Conservation (phyloP, 2,888 invertebrate species). For the Asteroscopus sphinx region DNA sequence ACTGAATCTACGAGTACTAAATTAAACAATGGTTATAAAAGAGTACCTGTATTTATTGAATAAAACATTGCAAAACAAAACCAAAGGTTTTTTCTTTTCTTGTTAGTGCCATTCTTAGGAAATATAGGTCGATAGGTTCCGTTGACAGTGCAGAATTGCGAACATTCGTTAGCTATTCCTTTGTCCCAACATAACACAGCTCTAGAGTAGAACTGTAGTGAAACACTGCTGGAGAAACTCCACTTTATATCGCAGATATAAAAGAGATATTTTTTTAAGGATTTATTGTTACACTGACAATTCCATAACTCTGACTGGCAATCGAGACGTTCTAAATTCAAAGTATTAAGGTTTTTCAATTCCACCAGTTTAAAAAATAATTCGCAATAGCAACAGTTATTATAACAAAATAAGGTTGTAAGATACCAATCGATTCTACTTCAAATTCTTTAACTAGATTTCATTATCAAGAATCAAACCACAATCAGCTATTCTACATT, state of each 20-base stretch:
- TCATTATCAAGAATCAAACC: too few relatives aligned
- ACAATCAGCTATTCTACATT: too few relatives aligned
- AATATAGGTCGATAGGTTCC: conserved; percentile 60
- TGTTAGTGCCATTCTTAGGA: conserved; percentile 43
- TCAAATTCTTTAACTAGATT: too few relatives aligned
- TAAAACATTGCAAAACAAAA: conserved; percentile 16
- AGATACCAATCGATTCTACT: too few relatives aligned
- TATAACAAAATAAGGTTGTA: too few relatives aligned
- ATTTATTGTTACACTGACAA: too few relatives aligned
- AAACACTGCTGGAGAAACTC: conserved; percentile 13
- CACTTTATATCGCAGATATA: not conserved
- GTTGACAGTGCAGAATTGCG: conserved; percentile 64
- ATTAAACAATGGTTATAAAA: not conserved
- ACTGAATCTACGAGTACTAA: not conserved
- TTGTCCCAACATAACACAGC: conserved; percentile 61
- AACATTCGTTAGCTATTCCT: conserved; percentile 74
- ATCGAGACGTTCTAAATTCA: too few relatives aligned
- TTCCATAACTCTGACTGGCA: too few relatives aligned
- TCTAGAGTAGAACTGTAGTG: conserved; percentile 19
- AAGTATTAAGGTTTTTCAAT: conserved; percentile 5
- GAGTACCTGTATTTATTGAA: conserved; percentile 3
- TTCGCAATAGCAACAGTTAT: too few relatives aligned
- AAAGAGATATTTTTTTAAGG: not conserved
- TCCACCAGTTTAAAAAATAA: not conserved
- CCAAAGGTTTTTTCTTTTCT: conserved; percentile 21